These are phyloP conservation scores for Gonatopus flavifemur DNA, from an alignment of 1,140 invertebrate species.

Conservation along the genomic window DNA sequence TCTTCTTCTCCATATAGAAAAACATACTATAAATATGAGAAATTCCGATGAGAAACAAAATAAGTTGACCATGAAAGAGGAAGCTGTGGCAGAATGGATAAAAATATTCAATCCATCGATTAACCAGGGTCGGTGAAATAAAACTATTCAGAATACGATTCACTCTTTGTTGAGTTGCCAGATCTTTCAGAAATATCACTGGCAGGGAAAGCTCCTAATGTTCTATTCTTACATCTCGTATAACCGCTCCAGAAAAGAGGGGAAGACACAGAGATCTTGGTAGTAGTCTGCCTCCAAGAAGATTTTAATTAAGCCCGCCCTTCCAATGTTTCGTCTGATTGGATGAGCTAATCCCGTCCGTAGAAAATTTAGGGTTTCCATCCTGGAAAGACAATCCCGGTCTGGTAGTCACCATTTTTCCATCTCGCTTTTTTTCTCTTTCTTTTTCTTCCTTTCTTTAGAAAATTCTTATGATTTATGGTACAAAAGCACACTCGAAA, in stretches of 20 bases:
- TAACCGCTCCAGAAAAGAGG: conserved; percentile 28
- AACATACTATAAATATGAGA: too few species aligned
- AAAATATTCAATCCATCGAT: conserved; percentile 7
- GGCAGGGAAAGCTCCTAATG: conserved; percentile 33
- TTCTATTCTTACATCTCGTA: conserved; percentile 45
- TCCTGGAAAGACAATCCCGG: conserved; percentile 24
- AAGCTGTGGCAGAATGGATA: conserved; percentile 12
- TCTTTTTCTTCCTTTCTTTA: background rate
- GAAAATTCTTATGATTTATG: conserved; percentile 24
- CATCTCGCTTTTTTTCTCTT: background rate
- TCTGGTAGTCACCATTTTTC: too few species aligned
- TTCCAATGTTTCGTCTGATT: conserved; percentile 57
- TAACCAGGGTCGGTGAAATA: too few species aligned
- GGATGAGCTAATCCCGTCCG: conserved; percentile 50
- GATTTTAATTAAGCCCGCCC: conserved; percentile 60
- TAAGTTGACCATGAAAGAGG: too few species aligned
- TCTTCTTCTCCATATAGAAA: too few species aligned
- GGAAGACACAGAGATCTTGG: conserved; percentile 36
- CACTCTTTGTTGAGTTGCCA: conserved; percentile 21
- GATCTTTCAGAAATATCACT: conserved; percentile 23
- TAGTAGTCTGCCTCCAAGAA: conserved; percentile 41
- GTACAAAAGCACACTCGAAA: too few species aligned
- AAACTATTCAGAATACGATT: conserved; percentile 5
- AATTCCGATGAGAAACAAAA: too few species aligned
- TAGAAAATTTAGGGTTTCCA: conserved; percentile 48